A percentile compares a stretch with the other conserved stretches of the same genome.
Conservation (phyloP, 2,888 invertebrate genomes). For the Drosophila subquinaria region DNA sequence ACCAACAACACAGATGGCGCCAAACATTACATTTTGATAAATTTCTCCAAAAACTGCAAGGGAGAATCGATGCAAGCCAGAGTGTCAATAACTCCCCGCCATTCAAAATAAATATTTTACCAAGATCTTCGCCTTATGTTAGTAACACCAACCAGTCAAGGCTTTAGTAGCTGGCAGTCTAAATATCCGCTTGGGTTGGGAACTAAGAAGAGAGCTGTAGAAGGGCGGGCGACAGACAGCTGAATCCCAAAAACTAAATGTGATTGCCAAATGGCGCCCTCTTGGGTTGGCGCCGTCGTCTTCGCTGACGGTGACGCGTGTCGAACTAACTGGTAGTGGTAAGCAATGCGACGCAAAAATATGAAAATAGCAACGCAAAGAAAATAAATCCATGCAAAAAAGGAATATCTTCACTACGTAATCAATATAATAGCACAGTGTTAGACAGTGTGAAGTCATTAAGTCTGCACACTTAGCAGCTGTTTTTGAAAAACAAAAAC, state of each 20-base stretch:
- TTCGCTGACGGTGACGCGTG: constrained; percentile 15
- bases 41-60: background rate
- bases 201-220: constrained; percentile 2
- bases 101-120: background rate
- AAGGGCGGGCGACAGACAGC: constrained; percentile 13
- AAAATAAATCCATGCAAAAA: constrained; percentile 5
- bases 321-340: constrained; percentile 14
- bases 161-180: constrained; percentile 11
- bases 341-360: constrained; percentile 45
- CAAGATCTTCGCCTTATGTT: background rate
- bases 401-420: background rate
- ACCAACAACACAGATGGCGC: too few relatives aligned
- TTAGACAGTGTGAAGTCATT: background rate
- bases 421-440: background rate
- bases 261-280: constrained; percentile 76
- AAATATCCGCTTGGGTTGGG: constrained; percentile 7
- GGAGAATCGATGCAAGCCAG: background rate
- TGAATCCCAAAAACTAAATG: constrained; percentile 62
- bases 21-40: too few relatives aligned
- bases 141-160: constrained; percentile 17
- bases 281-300: constrained; percentile 45
- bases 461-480: background rate
- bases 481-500: background rate
- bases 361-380: constrained; percentile 23
- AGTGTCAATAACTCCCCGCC: background rate